Conservation (phyloP, 2,888 invertebrate species). For the Biston stratarius region DNA sequence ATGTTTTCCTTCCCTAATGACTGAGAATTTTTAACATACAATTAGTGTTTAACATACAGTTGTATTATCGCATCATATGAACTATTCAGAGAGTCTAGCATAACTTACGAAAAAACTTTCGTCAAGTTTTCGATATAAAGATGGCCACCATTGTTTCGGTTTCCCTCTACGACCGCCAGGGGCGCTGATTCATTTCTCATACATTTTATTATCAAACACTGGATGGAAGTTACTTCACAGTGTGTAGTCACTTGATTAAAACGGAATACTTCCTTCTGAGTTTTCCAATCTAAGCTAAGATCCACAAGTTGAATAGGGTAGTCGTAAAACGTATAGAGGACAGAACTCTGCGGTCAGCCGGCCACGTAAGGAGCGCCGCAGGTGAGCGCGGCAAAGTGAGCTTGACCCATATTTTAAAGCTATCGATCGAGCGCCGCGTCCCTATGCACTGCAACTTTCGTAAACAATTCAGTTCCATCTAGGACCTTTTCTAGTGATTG, state of each 20-base stretch:
- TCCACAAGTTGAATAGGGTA: slow-evolving; percentile 15
- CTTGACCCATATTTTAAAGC: slow-evolving; percentile 73
- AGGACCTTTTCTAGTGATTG: background rate
- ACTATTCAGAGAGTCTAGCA: no score
- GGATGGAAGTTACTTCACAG: no score
- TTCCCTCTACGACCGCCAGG: no score
- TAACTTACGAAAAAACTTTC: no score
- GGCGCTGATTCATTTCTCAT: no score
- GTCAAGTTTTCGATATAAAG: no score
- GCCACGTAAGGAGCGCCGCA: slow-evolving; percentile 25
- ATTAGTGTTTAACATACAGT: no score
- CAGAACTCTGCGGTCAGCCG: slow-evolving; percentile 27
- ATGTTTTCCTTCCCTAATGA: no score
- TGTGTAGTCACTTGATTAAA: background rate
- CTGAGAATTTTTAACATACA: no score
- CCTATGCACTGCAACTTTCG: slow-evolving; percentile 24
- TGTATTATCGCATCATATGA: no score
- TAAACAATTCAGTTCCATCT: slow-evolving; percentile 24
- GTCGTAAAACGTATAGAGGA: slow-evolving; percentile 19
- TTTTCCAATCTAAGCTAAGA: background rate
- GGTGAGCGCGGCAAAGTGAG: slow-evolving; percentile 55
- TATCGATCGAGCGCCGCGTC: slow-evolving; percentile 61
- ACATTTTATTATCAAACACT: no score
- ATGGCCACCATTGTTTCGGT: no score
- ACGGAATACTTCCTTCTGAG: background rate